phyloP scores from a whole-genome alignment of 1,140 invertebrate species.

The Sipha flava region DNA sequence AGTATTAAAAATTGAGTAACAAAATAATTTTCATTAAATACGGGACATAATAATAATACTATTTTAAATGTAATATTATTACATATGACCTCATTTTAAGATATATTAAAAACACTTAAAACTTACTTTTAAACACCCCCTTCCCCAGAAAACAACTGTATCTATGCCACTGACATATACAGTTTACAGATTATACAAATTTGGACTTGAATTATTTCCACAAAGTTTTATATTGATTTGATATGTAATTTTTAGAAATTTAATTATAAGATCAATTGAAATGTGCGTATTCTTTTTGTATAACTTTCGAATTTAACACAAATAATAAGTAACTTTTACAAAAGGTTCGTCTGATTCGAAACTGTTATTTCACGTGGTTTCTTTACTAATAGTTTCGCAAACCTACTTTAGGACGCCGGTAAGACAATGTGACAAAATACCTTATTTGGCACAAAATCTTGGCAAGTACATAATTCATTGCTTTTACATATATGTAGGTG shows the following conservation, averaged over 20 bases:
- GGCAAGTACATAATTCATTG: background rate
- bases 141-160: no score
- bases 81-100: no score
- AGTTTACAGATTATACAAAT: no score
- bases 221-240: background rate
- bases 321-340: background rate
- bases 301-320: background rate
- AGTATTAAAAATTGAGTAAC: no score
- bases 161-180: no score
- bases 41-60: no score
- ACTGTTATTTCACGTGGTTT: background rate
- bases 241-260: background rate
- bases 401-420: background rate
- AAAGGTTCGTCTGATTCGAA: background rate
- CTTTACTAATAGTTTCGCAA: background rate
- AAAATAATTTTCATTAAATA: no score
- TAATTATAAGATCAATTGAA: background rate
- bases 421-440: background rate
- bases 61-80: no score
- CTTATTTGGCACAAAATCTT: conserved; percentile 20
- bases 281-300: background rate
- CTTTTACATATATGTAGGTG: background rate
- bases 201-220: background rate
- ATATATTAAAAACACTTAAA: no score
- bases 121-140: no score